Evolutionary conservation across 2,797 vertebrate genomes (phyloP), one percentile per base, ranked within the genome.

Genomic region (Oryzias sinensis): DNA sequence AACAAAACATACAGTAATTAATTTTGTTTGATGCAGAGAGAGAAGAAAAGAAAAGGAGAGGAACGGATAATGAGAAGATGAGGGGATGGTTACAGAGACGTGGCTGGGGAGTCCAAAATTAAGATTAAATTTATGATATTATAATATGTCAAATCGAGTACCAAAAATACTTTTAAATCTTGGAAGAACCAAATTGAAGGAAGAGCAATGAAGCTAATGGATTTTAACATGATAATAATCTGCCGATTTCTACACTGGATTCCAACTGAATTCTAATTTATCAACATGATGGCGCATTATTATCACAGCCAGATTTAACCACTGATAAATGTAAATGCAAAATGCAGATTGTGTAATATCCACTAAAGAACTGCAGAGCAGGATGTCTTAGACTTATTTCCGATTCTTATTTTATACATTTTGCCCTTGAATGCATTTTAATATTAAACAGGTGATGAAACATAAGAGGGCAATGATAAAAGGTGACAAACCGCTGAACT

Each of bases 1-100:
- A 93, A 91, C 90, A 93, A 90, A 92, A 93, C 89, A 93, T 88
- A 91, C 80, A 91, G 85, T 93, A 93, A 94, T 93, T 94, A 93
- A 93, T 94, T 94, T 93, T 87, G 74, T 80, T 89, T 88, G 88
- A 84, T 59, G 63, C 56, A 71, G 59, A 78, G 71, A 74, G 72
- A 68, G 62, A 62, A 43, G 51, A 53, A 59, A 55, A 69, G 51
- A 56, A 58, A 61, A 68, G 64, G 51, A 66, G 53, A 48, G 41
- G 40, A 65, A 43, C 43, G 47, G 46, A 46, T 52, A 49, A 46
- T 47, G 50, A 41, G 62, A 43, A 52, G 74, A 77, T 25, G 70
- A 65, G 67, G 48, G 62, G 64, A 57, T 56, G 64, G 63, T 54
- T 70, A 50, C 49, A 24, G 59, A 55, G 56, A 54, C 41, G 53